A percentile compares a stretch with the other conserved stretches of the same genome.
Evolutionary conservation across 2,888 invertebrate species (phyloP).

Genomic region (Heliconius sara): DNA sequence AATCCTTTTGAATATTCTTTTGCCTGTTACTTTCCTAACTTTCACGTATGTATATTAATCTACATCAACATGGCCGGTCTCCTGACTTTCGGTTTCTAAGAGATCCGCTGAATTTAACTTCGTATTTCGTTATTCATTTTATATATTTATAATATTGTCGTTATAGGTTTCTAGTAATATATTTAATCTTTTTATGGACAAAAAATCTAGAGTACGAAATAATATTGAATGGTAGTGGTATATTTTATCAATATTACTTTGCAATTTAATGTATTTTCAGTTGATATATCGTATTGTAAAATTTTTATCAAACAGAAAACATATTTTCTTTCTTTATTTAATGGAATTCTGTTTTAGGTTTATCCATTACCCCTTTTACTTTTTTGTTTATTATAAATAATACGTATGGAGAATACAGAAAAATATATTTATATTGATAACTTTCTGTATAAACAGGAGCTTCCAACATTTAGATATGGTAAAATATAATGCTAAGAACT

Average conservation of each 20-base stretch:
- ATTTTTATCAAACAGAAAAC: neutral
- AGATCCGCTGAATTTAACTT: neutral
- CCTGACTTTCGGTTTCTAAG: constrained; percentile 2
- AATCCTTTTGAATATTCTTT: constrained; percentile 42
- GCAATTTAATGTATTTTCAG: neutral
- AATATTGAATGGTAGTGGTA: neutral
- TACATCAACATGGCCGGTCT: neutral
- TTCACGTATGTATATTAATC: neutral
- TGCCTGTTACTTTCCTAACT: neutral
- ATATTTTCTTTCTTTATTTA: neutral
- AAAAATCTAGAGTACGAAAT: neutral
- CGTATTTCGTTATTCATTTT: neutral
- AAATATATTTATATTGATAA: neutral
- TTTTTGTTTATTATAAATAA: neutral
- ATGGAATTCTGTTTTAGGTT: neutral
- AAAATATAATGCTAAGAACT: neutral
- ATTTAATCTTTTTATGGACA: neutral
- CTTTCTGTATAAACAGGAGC: neutral
- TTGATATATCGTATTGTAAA: neutral
- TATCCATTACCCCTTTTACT: neutral
- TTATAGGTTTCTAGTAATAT: neutral
- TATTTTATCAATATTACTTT: neutral
- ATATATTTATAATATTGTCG: neutral
- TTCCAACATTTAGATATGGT: neutral
- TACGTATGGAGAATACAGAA: neutral